Evolutionary conservation across 2,113 vertebrate genomes (phyloP).

Genomic region (Brachyistius frenatus): DNA sequence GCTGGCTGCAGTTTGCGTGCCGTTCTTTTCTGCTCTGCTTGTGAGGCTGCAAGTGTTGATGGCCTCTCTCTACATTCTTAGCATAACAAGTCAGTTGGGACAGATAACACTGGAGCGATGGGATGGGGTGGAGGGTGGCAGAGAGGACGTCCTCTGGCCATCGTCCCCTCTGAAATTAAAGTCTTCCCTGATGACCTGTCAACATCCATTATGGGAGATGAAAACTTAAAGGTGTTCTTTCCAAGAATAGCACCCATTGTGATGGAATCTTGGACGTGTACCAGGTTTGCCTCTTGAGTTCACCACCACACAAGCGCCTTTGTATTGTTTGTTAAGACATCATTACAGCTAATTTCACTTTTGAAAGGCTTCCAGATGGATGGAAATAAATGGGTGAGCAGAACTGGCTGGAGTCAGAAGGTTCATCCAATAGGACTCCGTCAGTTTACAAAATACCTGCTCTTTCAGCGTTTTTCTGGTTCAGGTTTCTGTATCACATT

Average conservation of each 20-base stretch:
- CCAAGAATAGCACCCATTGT: slow-evolving; percentile 83
- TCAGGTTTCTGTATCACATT: slow-evolving; percentile 58
- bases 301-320: slow-evolving; percentile 73
- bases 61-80: slow-evolving; percentile 46
- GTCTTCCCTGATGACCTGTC: slow-evolving; percentile 70
- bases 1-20: neutral
- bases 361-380: slow-evolving; percentile 68
- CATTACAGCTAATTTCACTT: slow-evolving; percentile 70
- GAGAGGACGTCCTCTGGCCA: slow-evolving; percentile 57
- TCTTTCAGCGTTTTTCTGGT: slow-evolving; percentile 35
- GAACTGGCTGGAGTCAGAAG: slow-evolving; percentile 29
- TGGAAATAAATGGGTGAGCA: slow-evolving; percentile 46
- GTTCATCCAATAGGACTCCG: slow-evolving; percentile 56
- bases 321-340: slow-evolving; percentile 73
- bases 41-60: neutral
- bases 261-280: slow-evolving; percentile 57
- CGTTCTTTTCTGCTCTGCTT: neutral
- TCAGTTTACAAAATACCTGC: slow-evolving; percentile 18
- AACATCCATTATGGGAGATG: slow-evolving; percentile 58
- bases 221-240: slow-evolving; percentile 70
- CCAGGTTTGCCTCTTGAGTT: slow-evolving; percentile 68
- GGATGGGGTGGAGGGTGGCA: slow-evolving; percentile 19
- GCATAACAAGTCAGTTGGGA: slow-evolving; percentile 40
- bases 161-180: slow-evolving; percentile 70
- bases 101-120: slow-evolving; percentile 45